Base-by-base conservation (phyloP, 1,140 invertebrate species). In the Aphelenchoides fujianensis region DNA sequence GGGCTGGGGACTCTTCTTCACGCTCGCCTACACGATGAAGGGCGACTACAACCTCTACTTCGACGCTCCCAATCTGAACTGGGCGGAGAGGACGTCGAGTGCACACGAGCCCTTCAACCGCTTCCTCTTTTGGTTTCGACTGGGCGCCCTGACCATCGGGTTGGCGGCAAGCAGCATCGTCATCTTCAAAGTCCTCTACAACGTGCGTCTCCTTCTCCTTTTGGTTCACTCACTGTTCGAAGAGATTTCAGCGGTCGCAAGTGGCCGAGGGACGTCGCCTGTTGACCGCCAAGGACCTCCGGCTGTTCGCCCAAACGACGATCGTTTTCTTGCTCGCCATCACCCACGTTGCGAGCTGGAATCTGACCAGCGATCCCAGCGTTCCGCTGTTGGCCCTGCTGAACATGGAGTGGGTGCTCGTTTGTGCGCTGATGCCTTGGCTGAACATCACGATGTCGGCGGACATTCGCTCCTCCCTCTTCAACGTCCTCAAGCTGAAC, bases 331-430 rank as follows among this genome's bases (percentile, higher is more conserved):
- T 59, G 7, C 55, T 59, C 19, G 55, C 55, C 5, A 59, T 59
- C 19, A 59, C 55, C 7, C 55, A 59, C 34, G 55, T 59, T 19
- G 55, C 27, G 27, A 59, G 27, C 5, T 59, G 55, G 55, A 59
- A 59, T 59, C 55, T 59, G 55, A 59, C 23, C 7, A 59, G 5
- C 34, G 55, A 59, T 59, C 55, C 5, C 12, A 32, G 34, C 23
- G 19, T 59, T 5, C 34, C 28, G 12, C 55, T 59, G 28, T 32
- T 59, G 12, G 55, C 55, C 23, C 27, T 59, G 28, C 19, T 59
- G 7, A 59, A 59, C 55, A 59, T 59, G 55, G 55, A 59, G 34
- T 59, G 55, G 55, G 55, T 59, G 28, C 55, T 59, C 19, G 55
- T 59, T 5, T 59, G 55, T 59, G 55, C 55, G 12, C 23, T 59